Evolutionary conservation across 2,888 invertebrate genomes (phyloP), one percentile per base, ranked within the genome.

Genomic region (Synergus gifuensis): DNA sequence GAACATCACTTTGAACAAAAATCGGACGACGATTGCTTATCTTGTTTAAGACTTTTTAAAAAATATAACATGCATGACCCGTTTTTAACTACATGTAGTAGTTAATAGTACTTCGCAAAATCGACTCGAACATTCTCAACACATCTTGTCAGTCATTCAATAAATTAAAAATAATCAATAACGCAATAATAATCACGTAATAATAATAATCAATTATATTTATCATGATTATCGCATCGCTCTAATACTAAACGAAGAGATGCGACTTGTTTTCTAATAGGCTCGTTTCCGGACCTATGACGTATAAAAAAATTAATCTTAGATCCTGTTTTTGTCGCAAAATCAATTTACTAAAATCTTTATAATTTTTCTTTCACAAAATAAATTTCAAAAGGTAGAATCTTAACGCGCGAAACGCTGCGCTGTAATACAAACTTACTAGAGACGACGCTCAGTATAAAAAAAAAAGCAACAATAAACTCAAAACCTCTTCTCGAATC

Each of bases 141-240:
- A 46, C 76, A 76, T 78, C 76, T 77, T 69, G 64, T 40, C 82
- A 82, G 46, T 76, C 82, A 83, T 76, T 76, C 82, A 79, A 82
- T 83, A 82, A 83, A 83, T 82, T 77, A 83, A 78, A 80, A 81
- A 83, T 78, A 64, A 69, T 81, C 77, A 79, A 81, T 76, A 69
- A 63, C 63, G 82, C 76, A 79, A 46, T 54, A 40, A 81, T 62
- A 69, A 79, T 64, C 76, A 63, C 76, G 66, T 46, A 58, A 77
- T 76, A 76, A 73, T 64, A 44, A 28, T 62, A 62, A 62, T 62
- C 28, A 22, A 62, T 62, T 28, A 62, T 62, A 62, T 62, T 62
- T 28, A 28, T 11, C 62, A 62, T 62, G 12, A 28, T 28, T 28
- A 62, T 62, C 62, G 28, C 67, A 44, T 77, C 64, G 22, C 64